Conservation (phyloP, 2,797 vertebrate species). For the Bucorvus abyssinicus region DNA sequence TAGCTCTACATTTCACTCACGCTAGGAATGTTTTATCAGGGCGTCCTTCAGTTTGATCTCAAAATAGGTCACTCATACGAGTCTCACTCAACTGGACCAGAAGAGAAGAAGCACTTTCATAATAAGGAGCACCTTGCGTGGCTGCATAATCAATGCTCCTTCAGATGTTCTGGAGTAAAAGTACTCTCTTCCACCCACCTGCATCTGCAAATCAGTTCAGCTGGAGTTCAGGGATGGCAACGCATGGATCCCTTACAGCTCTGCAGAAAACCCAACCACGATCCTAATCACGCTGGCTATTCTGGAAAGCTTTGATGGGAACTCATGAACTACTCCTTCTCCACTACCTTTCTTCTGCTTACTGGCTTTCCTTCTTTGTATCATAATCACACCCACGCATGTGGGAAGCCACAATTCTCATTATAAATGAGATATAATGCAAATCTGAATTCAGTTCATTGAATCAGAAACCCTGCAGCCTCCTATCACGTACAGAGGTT, state of each 20-base stretch:
- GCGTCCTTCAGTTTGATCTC: neutral
- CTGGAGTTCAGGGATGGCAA: neutral
- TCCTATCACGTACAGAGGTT: neutral
- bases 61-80: slow-evolving; percentile 11
- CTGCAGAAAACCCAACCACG: neutral
- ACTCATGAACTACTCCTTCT: neutral
- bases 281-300: neutral
- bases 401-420: neutral
- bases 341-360: neutral
- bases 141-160: neutral
- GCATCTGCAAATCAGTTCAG: neutral
- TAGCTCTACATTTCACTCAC: neutral
- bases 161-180: neutral
- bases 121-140: neutral
- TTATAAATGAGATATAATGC: neutral
- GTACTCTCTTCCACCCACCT: neutral
- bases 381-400: neutral
- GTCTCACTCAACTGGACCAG: neutral
- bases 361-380: neutral
- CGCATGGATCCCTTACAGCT: neutral
- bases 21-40: neutral
- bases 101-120: neutral
- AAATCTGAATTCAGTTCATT: neutral
- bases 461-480: neutral
- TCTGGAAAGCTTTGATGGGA: neutral